phyloP scores from a whole-genome alignment of 2,888 invertebrate genomes.

The Phalangium opilio region DNA sequence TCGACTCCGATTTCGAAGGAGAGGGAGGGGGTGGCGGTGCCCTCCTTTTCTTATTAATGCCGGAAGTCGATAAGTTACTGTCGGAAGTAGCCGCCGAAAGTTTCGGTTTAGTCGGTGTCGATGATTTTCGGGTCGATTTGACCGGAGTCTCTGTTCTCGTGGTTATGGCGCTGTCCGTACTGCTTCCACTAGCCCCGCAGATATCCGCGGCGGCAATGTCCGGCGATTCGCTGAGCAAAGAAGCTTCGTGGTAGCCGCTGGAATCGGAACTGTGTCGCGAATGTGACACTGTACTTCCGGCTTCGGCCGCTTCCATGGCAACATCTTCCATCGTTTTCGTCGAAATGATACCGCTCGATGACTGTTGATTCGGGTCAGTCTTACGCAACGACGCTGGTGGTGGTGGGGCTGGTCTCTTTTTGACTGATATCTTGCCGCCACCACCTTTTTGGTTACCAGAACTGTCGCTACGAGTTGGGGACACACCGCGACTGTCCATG shows the following conservation, averaged over 20 bases:
- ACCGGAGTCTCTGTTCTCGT: background rate
- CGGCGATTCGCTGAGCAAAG: slow-evolving; percentile 45
- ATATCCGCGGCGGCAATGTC: slow-evolving; percentile 24
- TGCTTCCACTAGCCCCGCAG: slow-evolving; percentile 12
- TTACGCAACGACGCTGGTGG: slow-evolving; percentile 21
- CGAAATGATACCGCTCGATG: no score
- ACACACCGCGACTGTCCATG: slow-evolving; percentile 37
- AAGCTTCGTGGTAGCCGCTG: slow-evolving; percentile 54
- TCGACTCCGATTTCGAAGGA: background rate
- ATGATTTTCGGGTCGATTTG: background rate
- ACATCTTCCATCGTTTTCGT: background rate
- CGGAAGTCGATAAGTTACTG: background rate
- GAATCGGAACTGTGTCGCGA: slow-evolving; percentile 56
- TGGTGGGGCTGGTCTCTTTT: slow-evolving; percentile 31
- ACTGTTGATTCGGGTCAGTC: slow-evolving; percentile 15
- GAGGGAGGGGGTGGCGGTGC: slow-evolving; percentile 14
- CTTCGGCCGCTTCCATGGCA: slow-evolving; percentile 17
- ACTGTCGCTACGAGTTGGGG: slow-evolving; percentile 44
- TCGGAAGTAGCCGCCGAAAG: background rate
- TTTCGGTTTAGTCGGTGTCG: background rate
- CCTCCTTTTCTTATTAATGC: slow-evolving; percentile 13
- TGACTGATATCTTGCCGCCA: slow-evolving; percentile 28
- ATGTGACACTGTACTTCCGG: slow-evolving; percentile 35
- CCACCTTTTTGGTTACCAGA: slow-evolving; percentile 23
- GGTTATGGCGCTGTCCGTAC: background rate